Evolutionary conservation across 2,888 invertebrate genomes (phyloP).

Genomic region (Geophilus truncorum): DNA sequence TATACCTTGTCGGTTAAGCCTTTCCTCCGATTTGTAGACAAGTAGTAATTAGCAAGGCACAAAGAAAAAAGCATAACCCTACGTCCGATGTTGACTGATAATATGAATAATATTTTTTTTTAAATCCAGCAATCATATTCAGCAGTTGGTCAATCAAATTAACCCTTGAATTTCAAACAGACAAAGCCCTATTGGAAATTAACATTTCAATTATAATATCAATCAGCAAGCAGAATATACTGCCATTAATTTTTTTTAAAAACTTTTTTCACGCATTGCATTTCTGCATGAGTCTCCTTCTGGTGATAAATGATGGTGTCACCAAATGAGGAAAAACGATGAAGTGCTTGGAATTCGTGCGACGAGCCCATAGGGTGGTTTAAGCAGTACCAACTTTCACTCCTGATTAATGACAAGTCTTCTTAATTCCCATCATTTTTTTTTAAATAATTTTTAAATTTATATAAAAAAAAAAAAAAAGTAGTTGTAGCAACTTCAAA

Average conservation of each 20-base stretch:
- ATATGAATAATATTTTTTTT: too few species aligned
- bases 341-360: neutral
- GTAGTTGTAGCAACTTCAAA: too few species aligned
- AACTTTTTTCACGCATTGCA: neutral
- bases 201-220: neutral
- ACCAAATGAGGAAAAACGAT: constrained; percentile 12
- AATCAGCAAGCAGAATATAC: neutral
- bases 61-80: neutral
- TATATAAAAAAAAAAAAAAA: too few species aligned
- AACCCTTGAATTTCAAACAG: neutral
- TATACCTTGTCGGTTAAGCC: neutral
- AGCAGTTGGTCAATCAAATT: neutral
- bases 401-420: neutral
- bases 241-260: neutral
- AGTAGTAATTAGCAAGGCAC: neutral
- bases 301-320: neutral
- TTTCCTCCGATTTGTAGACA: neutral
- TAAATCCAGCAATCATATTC: too few species aligned
- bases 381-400: neutral
- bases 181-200: neutral
- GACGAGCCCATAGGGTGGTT: neutral
- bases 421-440: neutral
- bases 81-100: neutral
- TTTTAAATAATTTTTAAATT: neutral
- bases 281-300: neutral